Base-by-base conservation (phyloP, 2,888 invertebrate genomes). In the Malthinus seriepunctatus region DNA sequence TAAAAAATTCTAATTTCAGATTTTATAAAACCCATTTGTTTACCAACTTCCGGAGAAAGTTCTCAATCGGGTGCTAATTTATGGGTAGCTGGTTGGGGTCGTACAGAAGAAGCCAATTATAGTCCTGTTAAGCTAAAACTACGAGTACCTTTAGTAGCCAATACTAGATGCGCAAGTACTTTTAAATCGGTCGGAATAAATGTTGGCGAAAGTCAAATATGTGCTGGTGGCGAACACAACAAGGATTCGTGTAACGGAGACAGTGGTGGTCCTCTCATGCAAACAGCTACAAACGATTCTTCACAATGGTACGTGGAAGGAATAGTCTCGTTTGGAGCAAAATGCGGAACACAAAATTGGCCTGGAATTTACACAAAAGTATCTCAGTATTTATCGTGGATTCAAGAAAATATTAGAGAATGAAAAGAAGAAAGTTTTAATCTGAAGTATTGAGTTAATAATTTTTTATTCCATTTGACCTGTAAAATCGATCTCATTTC, bases 291-390 rank as follows among this genome's bases (percentile, higher is more conserved):
- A 63, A 69, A 72, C 1, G 77, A 76, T 23, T 75, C 78, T 0
- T 10, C 10, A 3, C 77, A 80, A 0, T 82, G 78, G 74, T 77
- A 74, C 9, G 67, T 78, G 1, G 77, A 79, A 0, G 86, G 86
- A 0, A 72, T 86, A 1, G 84, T 85, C 0, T 85, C 86, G 0
- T 84, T 82, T 63, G 87, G 72, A 65, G 82, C 71, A 46, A 76
- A 67, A 12, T 81, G 75, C 73, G 82, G 72, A 70, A 83, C 73
- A 72, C 65, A 69, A 42, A 83, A 72, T 74, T 84, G 84, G 78
- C 88, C 88, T 0, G 88, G 86, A 45, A 85, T 88, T 0, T 88
- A 88, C 68, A 86, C 87, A 1, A 82, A 83, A 8, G 84, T 87
- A 1, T 74, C 80, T 0, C 78, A 79, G 11, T 88, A 87, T 67